Base-by-base conservation (phyloP, 2,113 vertebrate genomes). In the Calyptommatus sinebrachiatus region DNA sequence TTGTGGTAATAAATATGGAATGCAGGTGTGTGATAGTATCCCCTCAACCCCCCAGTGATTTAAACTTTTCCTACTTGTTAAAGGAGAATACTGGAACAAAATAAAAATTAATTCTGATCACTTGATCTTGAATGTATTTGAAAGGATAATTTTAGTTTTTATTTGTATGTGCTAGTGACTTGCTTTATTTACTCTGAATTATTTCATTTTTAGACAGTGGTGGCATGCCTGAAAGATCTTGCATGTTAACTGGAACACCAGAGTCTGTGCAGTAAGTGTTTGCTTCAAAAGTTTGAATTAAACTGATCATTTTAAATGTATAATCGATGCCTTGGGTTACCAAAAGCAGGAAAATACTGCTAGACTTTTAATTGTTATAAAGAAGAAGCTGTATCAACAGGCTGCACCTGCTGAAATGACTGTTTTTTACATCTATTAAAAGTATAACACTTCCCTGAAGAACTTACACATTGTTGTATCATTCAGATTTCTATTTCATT, bases 221-320 rank as follows among this genome's bases (percentile, higher is more conserved):
- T 83, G 98, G 98, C 2, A 95, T 99, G 93, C 98, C 98, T 62
- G 98, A 99, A 71, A 95, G 98, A 80, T 99, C 97, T 0, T 99
- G 98, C 90, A 99, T 97, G 89, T 91, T 99, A 92, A 99, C 98
- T 67, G 98, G 98, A 81, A 93, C 94, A 21, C 97, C 96, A 69
- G 98, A 99, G 68, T 96, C 97, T 83, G 98, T 99, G 87, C 95
- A 95, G 98, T 99, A 94, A 97, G 98, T 97, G 68, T 78, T 63
- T 1, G 62, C 20, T 75, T 57, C 73, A 73, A 28, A 16, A n/a
- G 63, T 0, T 63, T 24, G 68, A 28, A 66, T 21, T 20, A 77
- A 14, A 28, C 22, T 79, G 20, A 70, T 67, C 14, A 16, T 28
- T 73, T 29, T 14, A 16, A 53, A 45, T 78, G 14, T 83, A 46